Evolutionary conservation across 2,888 invertebrate genomes (phyloP), one percentile per base, ranked within the genome.

Genomic region (Boloria euphrosyne): DNA sequence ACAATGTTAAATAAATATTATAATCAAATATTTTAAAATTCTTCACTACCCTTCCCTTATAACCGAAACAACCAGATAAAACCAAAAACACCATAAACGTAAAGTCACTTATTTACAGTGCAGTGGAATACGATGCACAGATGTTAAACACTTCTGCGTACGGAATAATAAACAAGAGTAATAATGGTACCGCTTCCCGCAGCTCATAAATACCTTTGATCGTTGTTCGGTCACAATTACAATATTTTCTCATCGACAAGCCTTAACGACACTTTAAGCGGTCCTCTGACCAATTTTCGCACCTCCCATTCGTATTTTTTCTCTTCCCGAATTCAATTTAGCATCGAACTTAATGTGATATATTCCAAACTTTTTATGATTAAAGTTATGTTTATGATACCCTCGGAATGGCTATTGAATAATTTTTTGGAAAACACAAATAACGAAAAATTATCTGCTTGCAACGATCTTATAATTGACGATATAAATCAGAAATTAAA

Each of bases 251-350:
- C 82, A 76, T 76, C 71, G 80, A 86, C 88, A 84, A 81, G 82
- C 81, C 81, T 85, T 90, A 89, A 90, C 89, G 90, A 91, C 84
- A 85, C 84, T 91, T 91, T 91, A 91, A 91, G 88, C 86, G 87
- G 84, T 81, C 78, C 78, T 78, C 76, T 78, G 74, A 75, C 80
- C 89, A 90, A 90, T 90, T 91, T 91, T 89, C 89, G 84, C 89
- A 80, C 89, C 85, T 84, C 78, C 83, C 79, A 83, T 87, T 88
- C 86, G 88, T 89, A 90, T 91, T 91, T 89, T 85, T 79, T 80
- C 77, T 82, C 86, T 86, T 84, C 85, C 81, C 84, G 85, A 86
- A 92, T 89, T 91, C 90, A 92, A 92, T 93, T 93, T 87, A 89
- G 84, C 89, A 85, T 87, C 87, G 86, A 83, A 82, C 83, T 88